Evolutionary conservation across 1,140 invertebrate species (phyloP).

Genomic region (Aphelinus certus): DNA sequence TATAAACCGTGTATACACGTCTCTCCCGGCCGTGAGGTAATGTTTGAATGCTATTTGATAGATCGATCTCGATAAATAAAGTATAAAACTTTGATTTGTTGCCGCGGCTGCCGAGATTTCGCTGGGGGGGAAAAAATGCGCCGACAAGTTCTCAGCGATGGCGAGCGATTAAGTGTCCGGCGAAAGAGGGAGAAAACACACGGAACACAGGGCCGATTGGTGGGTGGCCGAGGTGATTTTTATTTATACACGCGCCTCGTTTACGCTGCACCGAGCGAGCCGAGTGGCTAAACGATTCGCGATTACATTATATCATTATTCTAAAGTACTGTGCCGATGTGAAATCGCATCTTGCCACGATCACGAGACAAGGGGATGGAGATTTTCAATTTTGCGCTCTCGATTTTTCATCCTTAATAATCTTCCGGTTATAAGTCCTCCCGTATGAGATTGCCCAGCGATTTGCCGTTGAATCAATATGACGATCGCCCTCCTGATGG

Average conservation of each 20-base stretch:
- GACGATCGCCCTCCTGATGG: background rate
- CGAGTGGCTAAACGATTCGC: no score
- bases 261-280: background rate
- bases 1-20: background rate
- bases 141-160: background rate
- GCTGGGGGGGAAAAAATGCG: constrained; percentile 6
- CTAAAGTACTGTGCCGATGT: background rate
- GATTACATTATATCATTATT: background rate
- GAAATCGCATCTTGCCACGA: no score
- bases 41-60: background rate
- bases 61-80: constrained; percentile 3
- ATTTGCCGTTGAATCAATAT: background rate
- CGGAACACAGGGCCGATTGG: background rate
- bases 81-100: constrained; percentile 15
- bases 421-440: background rate
- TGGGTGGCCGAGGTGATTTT: constrained; percentile 1
- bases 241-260: constrained; percentile 4
- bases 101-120: background rate
- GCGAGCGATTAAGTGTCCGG: background rate
- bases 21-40: no score
- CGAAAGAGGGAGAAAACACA: background rate
- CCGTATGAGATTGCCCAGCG: background rate
- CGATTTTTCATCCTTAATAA: constrained; percentile 6
- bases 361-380: background rate
- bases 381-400: background rate